Evolutionary conservation across 1,140 invertebrate genomes (phyloP).

Genomic region (Drosophila nannoptera): DNA sequence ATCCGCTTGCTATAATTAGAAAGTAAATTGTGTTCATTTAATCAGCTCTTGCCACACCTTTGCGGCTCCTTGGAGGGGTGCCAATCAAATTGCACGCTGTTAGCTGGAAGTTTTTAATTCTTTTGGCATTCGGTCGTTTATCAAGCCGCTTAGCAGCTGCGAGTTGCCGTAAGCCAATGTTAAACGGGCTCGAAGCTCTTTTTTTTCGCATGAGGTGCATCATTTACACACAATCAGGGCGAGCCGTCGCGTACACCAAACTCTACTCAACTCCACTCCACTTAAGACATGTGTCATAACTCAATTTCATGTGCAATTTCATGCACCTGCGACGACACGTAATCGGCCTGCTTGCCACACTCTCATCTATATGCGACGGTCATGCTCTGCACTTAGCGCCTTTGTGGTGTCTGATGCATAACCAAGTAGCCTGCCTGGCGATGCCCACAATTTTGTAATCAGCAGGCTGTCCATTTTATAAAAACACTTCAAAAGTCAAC

Average conservation of each 20-base stretch:
- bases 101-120: conserved; percentile 24
- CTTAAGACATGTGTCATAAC: conserved; percentile 59
- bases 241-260: conserved; percentile 23
- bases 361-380: conserved; percentile 31
- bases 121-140: conserved; percentile 42
- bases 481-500: conserved; percentile 41
- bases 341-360: conserved; percentile 30
- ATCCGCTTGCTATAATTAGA: conserved; percentile 60
- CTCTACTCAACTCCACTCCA: conserved; percentile 21
- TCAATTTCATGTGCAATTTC: conserved; percentile 74
- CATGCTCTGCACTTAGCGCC: conserved; percentile 51
- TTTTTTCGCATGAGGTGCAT: conserved; percentile 21
- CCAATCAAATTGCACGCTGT: conserved; percentile 43
- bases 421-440: conserved; percentile 31
- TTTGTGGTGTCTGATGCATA: conserved; percentile 53
- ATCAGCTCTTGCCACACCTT: conserved; percentile 38
- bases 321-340: conserved; percentile 70
- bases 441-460: conserved; percentile 62
- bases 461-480: conserved; percentile 46
- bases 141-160: conserved; percentile 36
- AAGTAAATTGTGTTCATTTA: conserved; percentile 71
- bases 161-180: conserved; percentile 23
- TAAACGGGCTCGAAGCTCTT: conserved; percentile 22
- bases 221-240: conserved; percentile 59
- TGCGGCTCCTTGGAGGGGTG: not conserved